Percentiles rank a stretch among this genome's conserved stretches.
Conservation (phyloP, 2,113 vertebrate species). For the Paedocypris sp. region DNA sequence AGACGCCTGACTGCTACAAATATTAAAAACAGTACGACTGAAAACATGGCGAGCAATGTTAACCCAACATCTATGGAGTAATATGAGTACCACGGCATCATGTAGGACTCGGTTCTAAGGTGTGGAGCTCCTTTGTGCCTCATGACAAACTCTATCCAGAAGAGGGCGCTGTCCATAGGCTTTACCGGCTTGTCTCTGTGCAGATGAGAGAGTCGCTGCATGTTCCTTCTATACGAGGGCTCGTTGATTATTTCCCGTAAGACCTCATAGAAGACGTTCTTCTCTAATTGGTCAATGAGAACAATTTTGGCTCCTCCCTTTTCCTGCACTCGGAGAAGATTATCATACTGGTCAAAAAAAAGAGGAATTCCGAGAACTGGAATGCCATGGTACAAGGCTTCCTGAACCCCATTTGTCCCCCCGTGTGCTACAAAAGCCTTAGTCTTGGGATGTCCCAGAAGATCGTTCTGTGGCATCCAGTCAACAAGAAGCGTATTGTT, state of each 20-base stretch:
- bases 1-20: neutral
- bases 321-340: neutral
- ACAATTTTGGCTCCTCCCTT: neutral
- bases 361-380: conserved; percentile 12
- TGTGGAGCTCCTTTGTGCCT: conserved; percentile 18
- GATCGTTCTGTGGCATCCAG: conserved; percentile 11
- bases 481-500: conserved; percentile 18
- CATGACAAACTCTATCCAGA: conserved; percentile 24
- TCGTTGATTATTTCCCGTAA: neutral
- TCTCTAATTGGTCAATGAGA: neutral
- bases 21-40: neutral
- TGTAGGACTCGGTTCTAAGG: neutral
- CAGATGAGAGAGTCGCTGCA: neutral
- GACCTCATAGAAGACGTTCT: neutral
- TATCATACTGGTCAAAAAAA: conserved; percentile 3
- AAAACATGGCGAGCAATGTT: neutral
- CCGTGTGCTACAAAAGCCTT: neutral
- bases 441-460: conserved; percentile 8
- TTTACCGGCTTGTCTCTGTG: conserved; percentile 1
- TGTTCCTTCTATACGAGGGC: neutral
- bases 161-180: conserved; percentile 9
- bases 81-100: conserved; percentile 17
- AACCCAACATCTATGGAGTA: neutral
- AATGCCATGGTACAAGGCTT: conserved; percentile 9
- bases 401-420: conserved; percentile 9